phyloP scores from a whole-genome alignment of 2,888 invertebrate genomes.

The Mesorhabditis sp. region DNA sequence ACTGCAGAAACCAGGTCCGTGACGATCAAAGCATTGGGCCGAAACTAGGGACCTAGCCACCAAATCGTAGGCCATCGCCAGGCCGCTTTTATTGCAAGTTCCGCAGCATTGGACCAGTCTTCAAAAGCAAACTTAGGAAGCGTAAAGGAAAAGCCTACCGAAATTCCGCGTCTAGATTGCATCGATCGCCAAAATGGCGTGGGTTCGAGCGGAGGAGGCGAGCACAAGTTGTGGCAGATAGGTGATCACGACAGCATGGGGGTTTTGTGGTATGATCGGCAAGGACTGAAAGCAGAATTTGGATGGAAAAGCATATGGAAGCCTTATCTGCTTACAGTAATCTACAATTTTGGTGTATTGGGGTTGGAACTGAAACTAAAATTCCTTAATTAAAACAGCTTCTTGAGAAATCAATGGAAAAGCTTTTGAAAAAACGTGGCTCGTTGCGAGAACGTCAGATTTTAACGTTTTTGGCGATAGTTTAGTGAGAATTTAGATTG shows the following conservation, averaged over 20 bases:
- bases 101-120: constrained; percentile 45
- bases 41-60: constrained; percentile 42
- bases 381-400: no score
- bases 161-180: constrained; percentile 44
- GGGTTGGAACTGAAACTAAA: no score
- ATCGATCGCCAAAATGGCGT: constrained; percentile 32
- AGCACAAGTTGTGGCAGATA: constrained; percentile 34
- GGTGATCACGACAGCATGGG: constrained; percentile 45
- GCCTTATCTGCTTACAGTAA: no score
- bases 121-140: constrained; percentile 10
- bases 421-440: no score
- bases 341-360: no score
- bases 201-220: constrained; percentile 32
- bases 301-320: no score
- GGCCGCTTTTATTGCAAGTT: constrained; percentile 37
- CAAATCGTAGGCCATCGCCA: constrained; percentile 42
- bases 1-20: constrained; percentile 39
- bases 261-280: constrained; percentile 33
- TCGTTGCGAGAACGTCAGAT: no score
- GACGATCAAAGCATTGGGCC: constrained; percentile 46
- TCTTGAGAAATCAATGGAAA: no score
- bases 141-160: constrained; percentile 20
- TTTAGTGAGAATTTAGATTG: no score
- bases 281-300: neutral
- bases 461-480: no score